These are phyloP conservation scores for Brachyalestes nurse DNA, from an alignment of 2,797 vertebrate genomes.

Conservation along the genomic window DNA sequence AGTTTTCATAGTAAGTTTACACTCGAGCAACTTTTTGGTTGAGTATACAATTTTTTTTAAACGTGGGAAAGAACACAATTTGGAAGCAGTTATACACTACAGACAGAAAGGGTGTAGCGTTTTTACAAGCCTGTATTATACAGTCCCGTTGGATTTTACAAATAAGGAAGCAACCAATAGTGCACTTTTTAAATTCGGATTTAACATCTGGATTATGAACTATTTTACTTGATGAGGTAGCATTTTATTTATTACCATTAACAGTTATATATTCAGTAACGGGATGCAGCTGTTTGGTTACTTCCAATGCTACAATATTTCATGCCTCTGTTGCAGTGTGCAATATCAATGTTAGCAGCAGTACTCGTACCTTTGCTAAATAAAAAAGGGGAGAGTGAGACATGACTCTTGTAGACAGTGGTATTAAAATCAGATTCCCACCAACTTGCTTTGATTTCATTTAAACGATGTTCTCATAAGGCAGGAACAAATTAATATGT, in stretches of 20 bases:
- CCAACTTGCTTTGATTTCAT: background rate
- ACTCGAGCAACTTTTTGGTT: background rate
- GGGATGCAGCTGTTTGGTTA: background rate
- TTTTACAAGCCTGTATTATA: background rate
- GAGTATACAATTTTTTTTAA: background rate
- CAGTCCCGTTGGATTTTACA: background rate
- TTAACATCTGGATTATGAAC: slow-evolving; percentile 24
- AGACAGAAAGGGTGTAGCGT: background rate
- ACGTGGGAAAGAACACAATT: background rate
- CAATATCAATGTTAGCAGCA: slow-evolving; percentile 23
- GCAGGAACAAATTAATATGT: slow-evolving; percentile 27
- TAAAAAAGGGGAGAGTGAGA: slow-evolving; percentile 13
- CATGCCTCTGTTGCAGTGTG: slow-evolving; percentile 12
- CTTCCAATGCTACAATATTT: slow-evolving; percentile 15
- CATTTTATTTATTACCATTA: slow-evolving; percentile 1
- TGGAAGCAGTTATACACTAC: background rate
- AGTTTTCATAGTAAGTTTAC: background rate
- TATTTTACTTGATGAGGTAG: slow-evolving; percentile 21
- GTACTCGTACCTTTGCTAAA: background rate
- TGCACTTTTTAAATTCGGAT: slow-evolving; percentile 29
- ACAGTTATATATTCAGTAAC: slow-evolving; percentile 2
- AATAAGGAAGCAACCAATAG: slow-evolving; percentile 1
- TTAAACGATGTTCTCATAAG: slow-evolving; percentile 17
- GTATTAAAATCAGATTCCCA: slow-evolving; percentile 22
- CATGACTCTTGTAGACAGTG: slow-evolving; percentile 15